These are phyloP conservation scores for Lysiphlebus fabarum DNA, from an alignment of 1,140 invertebrate species.

Conservation along the genomic window DNA sequence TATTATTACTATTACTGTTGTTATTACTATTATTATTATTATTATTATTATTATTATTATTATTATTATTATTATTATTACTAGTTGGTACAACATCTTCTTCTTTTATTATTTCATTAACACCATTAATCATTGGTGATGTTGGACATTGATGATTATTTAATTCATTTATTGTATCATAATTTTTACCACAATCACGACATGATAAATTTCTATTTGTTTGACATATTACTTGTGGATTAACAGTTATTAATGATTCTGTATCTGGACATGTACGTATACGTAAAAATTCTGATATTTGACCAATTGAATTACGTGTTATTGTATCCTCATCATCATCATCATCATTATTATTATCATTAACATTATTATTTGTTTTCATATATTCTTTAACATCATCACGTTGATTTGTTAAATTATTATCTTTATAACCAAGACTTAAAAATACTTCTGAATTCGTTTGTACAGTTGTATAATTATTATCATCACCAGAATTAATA, in stretches of 20 bases:
- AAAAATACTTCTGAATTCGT: constrained; percentile 49
- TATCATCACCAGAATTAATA: constrained; percentile 20
- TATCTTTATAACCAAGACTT: constrained; percentile 49
- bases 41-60: too few species aligned
- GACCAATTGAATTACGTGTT: constrained; percentile 45
- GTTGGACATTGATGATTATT: constrained; percentile 43
- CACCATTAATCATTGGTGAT: constrained; percentile 37
- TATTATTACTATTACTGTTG: too few species aligned
- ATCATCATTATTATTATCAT: constrained; percentile 45
- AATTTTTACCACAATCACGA: constrained; percentile 48
- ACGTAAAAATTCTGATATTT: constrained; percentile 51
- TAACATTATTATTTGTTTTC: constrained; percentile 37
- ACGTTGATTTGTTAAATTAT: constrained; percentile 34
- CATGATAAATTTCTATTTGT: constrained; percentile 47
- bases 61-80: constrained; percentile 34
- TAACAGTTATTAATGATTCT: constrained; percentile 46
- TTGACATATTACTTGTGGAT: constrained; percentile 48
- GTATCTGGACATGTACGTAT: constrained; percentile 45
- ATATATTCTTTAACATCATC: constrained; percentile 42
- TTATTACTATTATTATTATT: too few species aligned
- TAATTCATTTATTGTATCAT: constrained; percentile 38
- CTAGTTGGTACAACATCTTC: constrained; percentile 29
- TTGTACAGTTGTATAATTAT: constrained; percentile 48
- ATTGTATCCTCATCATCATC: constrained; percentile 44
- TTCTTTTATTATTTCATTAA: constrained; percentile 35